Base-by-base conservation (phyloP, 1,140 invertebrate genomes). In the Maniola jurtina region DNA sequence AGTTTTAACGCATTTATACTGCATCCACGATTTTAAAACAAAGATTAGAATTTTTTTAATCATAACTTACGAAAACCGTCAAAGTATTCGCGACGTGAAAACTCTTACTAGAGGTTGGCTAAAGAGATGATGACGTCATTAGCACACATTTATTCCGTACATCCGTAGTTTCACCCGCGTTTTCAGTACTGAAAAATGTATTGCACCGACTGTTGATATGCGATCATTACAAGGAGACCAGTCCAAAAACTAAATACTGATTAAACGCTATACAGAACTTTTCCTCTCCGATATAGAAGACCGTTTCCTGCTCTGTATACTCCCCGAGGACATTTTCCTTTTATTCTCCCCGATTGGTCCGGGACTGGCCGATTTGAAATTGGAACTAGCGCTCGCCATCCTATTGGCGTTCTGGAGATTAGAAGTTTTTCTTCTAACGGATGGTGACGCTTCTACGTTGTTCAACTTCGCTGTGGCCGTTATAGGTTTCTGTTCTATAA, bases 271-370 rank as follows among this genome's bases (percentile, higher is more conserved):
- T 80, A 90, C 86, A 15, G 88, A 90, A 61, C 87, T 90, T 55
- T 91, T 91, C 63, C 90, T 73, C 14, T 91, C 90, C 40, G 89
- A 86, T 74, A 91, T 85, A 6, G 89, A 91, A 0, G 89, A 85
- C 5, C 90, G 78, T 62, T 91, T 91, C 36, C 90, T 76, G 50
- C 80, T 91, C 54, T 89, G 88, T 72, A 86, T 88, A 52, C 79
- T 81, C 33, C 80, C 84, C 0, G 87, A 85, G 0, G 85, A 86
- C 86, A 88, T 84, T 73, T 91, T 91, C 35, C 86, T 73, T 73
- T 91, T 91, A 7, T 70, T 73, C 2, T 89, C 88, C 5, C 64
- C 60, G 40, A 68, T 71, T 1, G 82, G 75, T 34, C 72, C 78
- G 10, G 85, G 82, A 67, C 75, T 82, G 0, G 79, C 72, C 0